A percentile compares a stretch with the other conserved stretches of the same genome.
phyloP scores from a whole-genome alignment of 2,888 invertebrate genomes.

The Agriopis leucophaearia region DNA sequence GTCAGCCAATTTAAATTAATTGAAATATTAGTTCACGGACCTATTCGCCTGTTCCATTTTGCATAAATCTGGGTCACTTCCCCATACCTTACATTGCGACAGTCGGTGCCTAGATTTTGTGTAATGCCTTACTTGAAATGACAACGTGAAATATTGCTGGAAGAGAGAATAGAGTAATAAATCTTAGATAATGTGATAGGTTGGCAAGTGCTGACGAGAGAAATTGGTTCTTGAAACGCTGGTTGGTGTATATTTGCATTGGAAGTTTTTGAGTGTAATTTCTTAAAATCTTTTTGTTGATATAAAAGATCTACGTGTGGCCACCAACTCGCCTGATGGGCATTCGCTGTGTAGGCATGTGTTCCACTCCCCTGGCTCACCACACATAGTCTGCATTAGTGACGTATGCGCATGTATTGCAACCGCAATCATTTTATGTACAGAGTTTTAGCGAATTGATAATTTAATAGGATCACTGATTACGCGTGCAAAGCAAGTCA shows the following conservation, averaged over 20 bases:
- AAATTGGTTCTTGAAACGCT: constrained; percentile 20
- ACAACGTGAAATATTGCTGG: constrained; percentile 28
- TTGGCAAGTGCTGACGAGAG: constrained; percentile 21
- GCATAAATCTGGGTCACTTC: not conserved
- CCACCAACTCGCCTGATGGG: too few species aligned
- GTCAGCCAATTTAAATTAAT: too few species aligned
- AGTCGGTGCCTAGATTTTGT: constrained; percentile 24
- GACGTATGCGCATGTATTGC: too few species aligned
- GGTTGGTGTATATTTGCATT: constrained; percentile 9
- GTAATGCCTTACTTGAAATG: constrained; percentile 32
- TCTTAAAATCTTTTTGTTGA: not conserved
- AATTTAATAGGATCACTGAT: too few species aligned
- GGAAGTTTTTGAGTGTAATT: not conserved
- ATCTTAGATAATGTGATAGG: constrained; percentile 28
- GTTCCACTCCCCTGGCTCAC: too few species aligned
- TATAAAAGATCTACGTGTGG: too few species aligned
- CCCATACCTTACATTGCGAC: not conserved
- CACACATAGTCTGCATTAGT: too few species aligned
- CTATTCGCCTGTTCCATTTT: not conserved
- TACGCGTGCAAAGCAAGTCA: too few species aligned
- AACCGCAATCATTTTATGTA: too few species aligned
- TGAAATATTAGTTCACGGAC: too few species aligned
- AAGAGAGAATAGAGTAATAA: constrained; percentile 25
- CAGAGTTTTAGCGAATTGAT: too few species aligned
- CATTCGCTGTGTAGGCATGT: too few species aligned